Evolutionary conservation across 2,888 invertebrate species (phyloP).

Genomic region (Plusia festucae): DNA sequence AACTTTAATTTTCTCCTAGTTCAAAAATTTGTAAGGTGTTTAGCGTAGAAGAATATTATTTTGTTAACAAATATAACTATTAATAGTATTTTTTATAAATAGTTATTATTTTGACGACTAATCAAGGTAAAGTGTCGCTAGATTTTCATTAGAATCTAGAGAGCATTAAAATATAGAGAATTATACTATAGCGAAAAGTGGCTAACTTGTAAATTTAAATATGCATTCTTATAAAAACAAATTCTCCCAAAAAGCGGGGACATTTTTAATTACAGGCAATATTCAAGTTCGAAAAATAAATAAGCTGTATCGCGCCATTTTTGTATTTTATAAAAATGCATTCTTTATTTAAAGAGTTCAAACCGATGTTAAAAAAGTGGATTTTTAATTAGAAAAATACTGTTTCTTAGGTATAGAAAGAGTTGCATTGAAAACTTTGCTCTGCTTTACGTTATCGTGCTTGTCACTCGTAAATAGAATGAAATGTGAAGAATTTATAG

Average conservation of each 20-base stretch:
- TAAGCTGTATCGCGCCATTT: slow-evolving; percentile 59
- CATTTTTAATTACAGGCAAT: slow-evolving; percentile 64
- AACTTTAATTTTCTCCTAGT: slow-evolving; percentile 76
- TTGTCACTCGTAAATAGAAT: slow-evolving; percentile 62
- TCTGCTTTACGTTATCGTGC: slow-evolving; percentile 62
- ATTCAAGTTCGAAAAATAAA: slow-evolving; percentile 71
- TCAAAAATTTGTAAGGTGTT: slow-evolving; percentile 83
- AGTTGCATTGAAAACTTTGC: slow-evolving; percentile 73
- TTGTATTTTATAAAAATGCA: slow-evolving; percentile 76
- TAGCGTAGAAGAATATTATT: slow-evolving; percentile 88
- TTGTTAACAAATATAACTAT: slow-evolving; percentile 83
- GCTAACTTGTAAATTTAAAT: slow-evolving; percentile 64
- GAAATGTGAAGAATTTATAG: slow-evolving; percentile 58
- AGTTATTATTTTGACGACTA: slow-evolving; percentile 75
- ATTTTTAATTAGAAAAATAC: slow-evolving; percentile 83
- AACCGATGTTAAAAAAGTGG: slow-evolving; percentile 65
- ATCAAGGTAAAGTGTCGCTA: slow-evolving; percentile 79
- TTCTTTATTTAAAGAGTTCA: slow-evolving; percentile 64
- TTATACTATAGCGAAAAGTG: slow-evolving; percentile 79
- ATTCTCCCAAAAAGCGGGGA: slow-evolving; percentile 63
- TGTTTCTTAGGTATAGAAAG: slow-evolving; percentile 78
- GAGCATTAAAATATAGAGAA: slow-evolving; percentile 79
- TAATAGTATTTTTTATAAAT: slow-evolving; percentile 72
- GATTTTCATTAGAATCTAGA: slow-evolving; percentile 75
- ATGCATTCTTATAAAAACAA: slow-evolving; percentile 77